These are phyloP conservation scores for Grantiella picta DNA, from an alignment of 2,113 vertebrate species.

Conservation along the genomic window DNA sequence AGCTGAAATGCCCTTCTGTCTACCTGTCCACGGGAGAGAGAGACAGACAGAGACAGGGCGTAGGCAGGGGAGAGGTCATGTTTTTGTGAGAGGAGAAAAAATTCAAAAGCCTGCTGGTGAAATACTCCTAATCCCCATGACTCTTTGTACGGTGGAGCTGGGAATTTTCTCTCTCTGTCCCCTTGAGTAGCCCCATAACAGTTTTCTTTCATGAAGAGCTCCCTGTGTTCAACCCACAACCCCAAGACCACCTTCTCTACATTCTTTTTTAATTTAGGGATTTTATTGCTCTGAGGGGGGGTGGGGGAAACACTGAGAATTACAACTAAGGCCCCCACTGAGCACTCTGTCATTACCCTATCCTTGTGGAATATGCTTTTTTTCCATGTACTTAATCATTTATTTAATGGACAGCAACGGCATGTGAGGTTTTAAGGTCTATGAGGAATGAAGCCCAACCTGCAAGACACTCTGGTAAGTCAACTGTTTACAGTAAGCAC, in stretches of 20 bases:
- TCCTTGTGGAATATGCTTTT: neutral
- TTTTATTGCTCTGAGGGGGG: neutral
- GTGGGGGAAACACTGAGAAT: neutral
- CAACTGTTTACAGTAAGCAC: neutral
- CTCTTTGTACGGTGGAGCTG: neutral
- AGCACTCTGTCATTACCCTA: neutral
- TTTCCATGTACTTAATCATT: neutral
- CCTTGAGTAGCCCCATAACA: neutral
- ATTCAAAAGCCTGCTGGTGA: neutral
- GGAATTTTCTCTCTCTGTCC: neutral
- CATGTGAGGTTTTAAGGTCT: neutral
- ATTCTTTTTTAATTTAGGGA: neutral
- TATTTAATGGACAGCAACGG: neutral
- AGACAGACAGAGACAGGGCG: neutral
- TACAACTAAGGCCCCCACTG: neutral
- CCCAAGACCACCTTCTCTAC: neutral
- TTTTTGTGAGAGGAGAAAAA: neutral
- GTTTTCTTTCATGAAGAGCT: neutral
- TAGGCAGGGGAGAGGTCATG: neutral
- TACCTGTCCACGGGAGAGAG: neutral
- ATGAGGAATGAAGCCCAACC: slow-evolving; percentile 24
- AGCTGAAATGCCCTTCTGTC: slow-evolving; percentile 13
- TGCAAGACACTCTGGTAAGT: neutral
- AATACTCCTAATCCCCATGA: neutral
- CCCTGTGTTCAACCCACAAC: neutral